Evolutionary conservation across 2,888 invertebrate genomes (phyloP), one percentile per base, ranked within the genome.

Genomic region (Atrina japonica): DNA sequence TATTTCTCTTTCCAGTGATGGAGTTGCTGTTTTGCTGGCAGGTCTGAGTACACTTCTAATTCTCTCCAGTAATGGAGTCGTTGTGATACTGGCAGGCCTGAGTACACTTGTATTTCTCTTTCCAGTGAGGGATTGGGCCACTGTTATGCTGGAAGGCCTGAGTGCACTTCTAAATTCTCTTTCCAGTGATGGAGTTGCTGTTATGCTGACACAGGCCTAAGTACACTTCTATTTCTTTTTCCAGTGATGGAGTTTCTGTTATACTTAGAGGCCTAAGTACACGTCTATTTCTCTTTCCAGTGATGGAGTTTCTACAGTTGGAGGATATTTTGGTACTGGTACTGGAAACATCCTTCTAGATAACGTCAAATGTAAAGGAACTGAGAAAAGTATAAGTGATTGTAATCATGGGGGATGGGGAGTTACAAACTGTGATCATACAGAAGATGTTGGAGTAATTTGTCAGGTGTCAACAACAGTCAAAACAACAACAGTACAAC

Each of bases 401-500:
- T 95, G 95, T 84, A 30, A 50, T 23, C 53, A 56, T 27, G 92
- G 92, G 90, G 91, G 93, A 9, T 95, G 94, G 94, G 94, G 94
- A 1, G 92, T 93, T 74, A 93, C 93, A 86, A 94, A 95, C 53
- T 84, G 84, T 61, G 55, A 40, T 9, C 75, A 77, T 45, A 25
- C 18, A 3, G 89, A 90, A 65, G 86, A 84, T 49, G 89, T 89
- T 21, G 89, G 89, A 0, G 89, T 89, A 5, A 75, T 79, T 25
- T 90, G 90, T 66, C 72, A 77, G 23, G 66, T 72, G 21, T 41
- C 55, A 30, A 6, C 66, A 21, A 35, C 35, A n/a, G 43, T 43
- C 16, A 14, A n/a, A 53, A 25, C 53, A 16, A 52, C 64, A 0
- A 53, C 53, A 29, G 25, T 21, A 14, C n/a, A n/a, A n/a, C n/a